These are phyloP conservation scores for Drosophila falleni DNA, from an alignment of 2,888 invertebrate genomes.

Conservation along the genomic window DNA sequence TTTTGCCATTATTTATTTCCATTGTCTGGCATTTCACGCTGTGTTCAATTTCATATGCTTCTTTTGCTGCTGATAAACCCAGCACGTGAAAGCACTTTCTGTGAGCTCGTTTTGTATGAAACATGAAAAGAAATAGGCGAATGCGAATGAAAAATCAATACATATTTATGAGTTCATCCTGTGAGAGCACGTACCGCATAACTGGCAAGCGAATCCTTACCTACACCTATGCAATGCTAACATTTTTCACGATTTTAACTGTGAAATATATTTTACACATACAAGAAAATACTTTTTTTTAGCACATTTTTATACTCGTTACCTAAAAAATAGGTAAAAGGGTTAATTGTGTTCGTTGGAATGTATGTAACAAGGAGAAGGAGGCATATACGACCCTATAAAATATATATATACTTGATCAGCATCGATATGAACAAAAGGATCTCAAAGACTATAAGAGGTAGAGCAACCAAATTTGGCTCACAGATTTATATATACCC, in stretches of 20 bases:
- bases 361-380: too few species aligned
- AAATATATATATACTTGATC: too few species aligned
- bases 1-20: constrained; percentile 58
- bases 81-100: constrained; percentile 66
- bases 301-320: too few species aligned
- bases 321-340: too few species aligned
- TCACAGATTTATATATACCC: too few species aligned
- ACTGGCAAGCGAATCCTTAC: constrained; percentile 50
- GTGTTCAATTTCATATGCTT: constrained; percentile 58
- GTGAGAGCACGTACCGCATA: constrained; percentile 70
- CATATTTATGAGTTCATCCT: constrained; percentile 79
- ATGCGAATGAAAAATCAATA: constrained; percentile 79
- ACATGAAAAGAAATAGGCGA: constrained; percentile 68
- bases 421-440: too few species aligned
- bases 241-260: constrained; percentile 52
- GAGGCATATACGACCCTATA: too few species aligned
- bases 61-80: constrained; percentile 24
- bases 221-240: constrained; percentile 21
- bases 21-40: constrained; percentile 59
- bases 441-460: too few species aligned
- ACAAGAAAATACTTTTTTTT: constrained; percentile 11
- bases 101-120: constrained; percentile 9
- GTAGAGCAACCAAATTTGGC: too few species aligned
- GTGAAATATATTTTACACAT: constrained; percentile 55
- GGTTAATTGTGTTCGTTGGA: too few species aligned